Evolutionary conservation across 2,888 invertebrate species (phyloP), one percentile per base, ranked within the genome.

Genomic region (Esperia sulphurella): DNA sequence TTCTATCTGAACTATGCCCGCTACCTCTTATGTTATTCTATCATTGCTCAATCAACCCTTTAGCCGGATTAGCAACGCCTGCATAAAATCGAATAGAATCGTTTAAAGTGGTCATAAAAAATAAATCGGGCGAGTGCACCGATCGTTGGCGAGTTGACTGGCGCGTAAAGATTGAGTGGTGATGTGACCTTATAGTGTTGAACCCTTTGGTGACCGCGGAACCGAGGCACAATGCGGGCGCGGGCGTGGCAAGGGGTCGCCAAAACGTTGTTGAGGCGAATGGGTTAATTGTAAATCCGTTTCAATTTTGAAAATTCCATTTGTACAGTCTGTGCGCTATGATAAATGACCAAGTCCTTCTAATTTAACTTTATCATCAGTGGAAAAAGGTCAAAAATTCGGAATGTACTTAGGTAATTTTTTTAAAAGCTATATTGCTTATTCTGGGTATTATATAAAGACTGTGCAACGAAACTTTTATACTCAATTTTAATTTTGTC

Each of bases 11-110:
- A 21, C 21, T 21, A 21, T 21, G 10, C 33, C 33, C 33, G 33
- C 33, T 33, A 9, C 33, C 33, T 3, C 21, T 21, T 21, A 2
- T 5, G 21, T 5, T n/a, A 41, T 41, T 41, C 39, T 14, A 29
- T 10, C 41, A 41, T n/a, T 6, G n/a, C 10, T 8, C n/a, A 41
- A 39, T 46, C 47, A 60, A 43, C 57, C 54, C 56, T 51, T 61
- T 61, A 51, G 49, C 54, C 28, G 42, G 63, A 80, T 86, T 85
- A 78, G 75, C 58, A 62, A 80, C 86, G 87, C 85, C 86, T 70
- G 85, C 85, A 87, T 85, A 62, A 58, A 68, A 68, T 60, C 48
- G 52, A 52, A 55, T 45, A 45, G 37, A 46, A 57, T 33, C 51
- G 51, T 63, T 68, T 69, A 62, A 70, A 74, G 62, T 65, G 69